Base-by-base conservation (phyloP, 2,113 vertebrate genomes). In the Haemorhous mexicanus region DNA sequence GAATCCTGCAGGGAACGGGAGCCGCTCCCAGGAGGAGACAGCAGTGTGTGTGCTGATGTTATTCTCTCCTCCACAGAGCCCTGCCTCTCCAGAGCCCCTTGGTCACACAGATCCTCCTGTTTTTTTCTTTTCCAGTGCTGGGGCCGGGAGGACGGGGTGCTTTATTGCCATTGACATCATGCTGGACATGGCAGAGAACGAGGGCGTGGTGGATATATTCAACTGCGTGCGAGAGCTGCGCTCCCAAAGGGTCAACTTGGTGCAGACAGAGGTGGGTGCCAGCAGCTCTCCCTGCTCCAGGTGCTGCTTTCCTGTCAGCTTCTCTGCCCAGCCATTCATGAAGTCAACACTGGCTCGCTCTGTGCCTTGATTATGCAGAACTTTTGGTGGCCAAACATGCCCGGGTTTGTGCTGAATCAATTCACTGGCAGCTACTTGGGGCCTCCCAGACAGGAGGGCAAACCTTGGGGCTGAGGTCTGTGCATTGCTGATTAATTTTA, bases 181-280 rank as follows among this genome's bases (percentile, higher is more conserved):
- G 99, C 97, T 99, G 33, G 99, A 99, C 97, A 99, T 99, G 99
- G 99, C 99, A 1, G 99, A 99, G 97, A 99, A 99, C 2, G 99
- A 99, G 89, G 99, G 99, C 0, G 99, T 99, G 74, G 99, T 99
- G 77, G 99, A 99, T 95, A 99, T 99, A 56, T 99, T 99, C 96
- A 99, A 99, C 98, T 99, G 99, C 10, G 99, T 99, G 96, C 97
- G 99, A n/a, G 99, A 99, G 96, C 98, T 99, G 75, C 98, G 99
- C 37, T 99, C 99, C 59, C 99, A 99, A 41, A 98, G 99, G 70
- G 99, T 99, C 97, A 99, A 99, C 94, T 96, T 99, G 98, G 99
- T 99, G 35, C 99, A 99, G 98, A 99, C 99, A 0, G 99, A 99
- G 98, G 99, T 99, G 81, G 95, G 98, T 97, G 94, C 84, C 52